These are phyloP conservation scores for roundworm (Caenorhabditis elegans) DNA, from an alignment of 1,140 invertebrate species.

Conservation along the genomic window WBcel235 BX284605.5:15010501-15011000, in stretches of 20 bases:
- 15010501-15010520: slow-evolving; percentile 58
- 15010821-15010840: slow-evolving; percentile 60
- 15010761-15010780: slow-evolving; percentile 53
- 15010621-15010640: slow-evolving; percentile 54
- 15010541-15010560: too few relatives aligned
- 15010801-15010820: slow-evolving; percentile 57
- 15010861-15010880: slow-evolving; percentile 47
- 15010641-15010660: slow-evolving; percentile 65
- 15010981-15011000: slow-evolving; percentile 57
- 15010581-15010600: slow-evolving; percentile 64
- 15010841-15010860: slow-evolving; percentile 52
- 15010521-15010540: too few relatives aligned
- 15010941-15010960: slow-evolving; percentile 58
- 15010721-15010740: slow-evolving; percentile 56
- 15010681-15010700: slow-evolving; percentile 61
- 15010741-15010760: slow-evolving; percentile 58
- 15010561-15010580: slow-evolving; percentile 63
- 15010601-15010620: slow-evolving; percentile 30
- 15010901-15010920: not conserved
- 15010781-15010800: slow-evolving; percentile 61
- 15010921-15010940: slow-evolving; percentile 54
- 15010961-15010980: slow-evolving; percentile 59
- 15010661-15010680: slow-evolving; percentile 63
- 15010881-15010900: slow-evolving; percentile 40
- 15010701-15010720: slow-evolving; percentile 52